These are phyloP conservation scores for Cheirogaleus medius DNA, from an alignment of 2,113 vertebrate species.

Conservation along the genomic window DNA sequence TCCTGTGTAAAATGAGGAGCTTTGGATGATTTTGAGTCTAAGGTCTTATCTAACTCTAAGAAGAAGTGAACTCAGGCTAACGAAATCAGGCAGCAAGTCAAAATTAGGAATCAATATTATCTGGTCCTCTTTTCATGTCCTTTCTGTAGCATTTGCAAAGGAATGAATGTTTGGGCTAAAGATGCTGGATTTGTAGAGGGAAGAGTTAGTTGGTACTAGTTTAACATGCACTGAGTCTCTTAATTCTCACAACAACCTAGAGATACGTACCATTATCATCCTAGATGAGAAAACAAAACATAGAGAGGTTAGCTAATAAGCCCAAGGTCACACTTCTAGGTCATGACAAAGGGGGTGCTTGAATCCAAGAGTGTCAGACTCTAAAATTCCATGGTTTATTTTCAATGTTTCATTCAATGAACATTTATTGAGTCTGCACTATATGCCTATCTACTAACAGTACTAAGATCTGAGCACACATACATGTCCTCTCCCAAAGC, in stretches of 20 bases:
- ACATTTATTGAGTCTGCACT: not conserved
- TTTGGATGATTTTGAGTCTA: not conserved
- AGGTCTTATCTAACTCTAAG: not conserved
- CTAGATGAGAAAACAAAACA: not conserved
- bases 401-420: not conserved
- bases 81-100: not conserved
- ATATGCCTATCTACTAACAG: too few species aligned
- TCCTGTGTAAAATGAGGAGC: not conserved
- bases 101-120: not conserved
- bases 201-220: not conserved
- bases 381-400: not conserved
- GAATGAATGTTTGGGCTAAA: not conserved
- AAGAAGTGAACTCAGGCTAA: not conserved
- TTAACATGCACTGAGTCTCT: not conserved
- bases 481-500: not conserved
- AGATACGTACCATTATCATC: not conserved
- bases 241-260: not conserved
- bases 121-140: not conserved
- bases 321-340: not conserved
- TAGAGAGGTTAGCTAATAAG: not conserved
- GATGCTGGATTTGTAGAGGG: not conserved
- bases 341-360: not conserved
- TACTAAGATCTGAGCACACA: not conserved
- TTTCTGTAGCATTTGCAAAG: not conserved
- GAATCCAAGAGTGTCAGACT: not conserved